Evolutionary conservation across 2,888 invertebrate species (phyloP).

Genomic region (Meghimatium bilineatum): DNA sequence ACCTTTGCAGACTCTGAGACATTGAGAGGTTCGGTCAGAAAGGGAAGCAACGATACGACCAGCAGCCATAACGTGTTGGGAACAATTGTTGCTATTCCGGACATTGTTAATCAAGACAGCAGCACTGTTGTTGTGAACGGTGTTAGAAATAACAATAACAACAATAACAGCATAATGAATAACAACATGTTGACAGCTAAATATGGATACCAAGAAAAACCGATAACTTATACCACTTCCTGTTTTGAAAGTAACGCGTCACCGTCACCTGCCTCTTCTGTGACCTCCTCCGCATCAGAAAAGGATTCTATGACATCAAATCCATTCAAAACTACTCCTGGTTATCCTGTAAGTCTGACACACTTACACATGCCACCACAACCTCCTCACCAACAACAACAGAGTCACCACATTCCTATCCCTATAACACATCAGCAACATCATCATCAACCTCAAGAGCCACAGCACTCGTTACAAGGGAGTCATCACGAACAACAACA

Average conservation of each 20-base stretch:
- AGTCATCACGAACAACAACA: constrained; percentile 5
- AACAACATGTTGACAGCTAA: constrained; percentile 8
- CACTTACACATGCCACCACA: constrained; percentile 21
- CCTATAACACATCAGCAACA: constrained; percentile 25
- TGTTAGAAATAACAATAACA: constrained; percentile 7
- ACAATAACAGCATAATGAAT: constrained; percentile 25
- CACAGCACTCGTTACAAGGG: not conserved
- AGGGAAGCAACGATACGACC: not conserved
- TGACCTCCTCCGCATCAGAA: constrained; percentile 28
- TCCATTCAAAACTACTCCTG: constrained; percentile 19
- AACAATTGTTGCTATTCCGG: not conserved
- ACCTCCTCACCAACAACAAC: constrained; percentile 36
- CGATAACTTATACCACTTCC: constrained; percentile 1
- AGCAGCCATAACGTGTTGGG: not conserved
- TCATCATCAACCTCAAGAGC: constrained; percentile 22
- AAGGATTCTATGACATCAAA: constrained; percentile 37
- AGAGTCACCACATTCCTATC: constrained; percentile 5
- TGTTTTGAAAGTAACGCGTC: constrained; percentile 34
- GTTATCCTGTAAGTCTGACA: constrained; percentile 21
- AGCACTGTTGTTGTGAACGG: not conserved
- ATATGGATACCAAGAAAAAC: constrained; percentile 26
- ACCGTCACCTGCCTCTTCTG: constrained; percentile 38
- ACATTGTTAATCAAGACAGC: not conserved
- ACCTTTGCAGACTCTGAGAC: not conserved
- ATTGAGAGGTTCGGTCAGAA: not conserved